These are phyloP conservation scores for Acholoe squamosa DNA, from an alignment of 2,888 invertebrate species.

Conservation along the genomic window DNA sequence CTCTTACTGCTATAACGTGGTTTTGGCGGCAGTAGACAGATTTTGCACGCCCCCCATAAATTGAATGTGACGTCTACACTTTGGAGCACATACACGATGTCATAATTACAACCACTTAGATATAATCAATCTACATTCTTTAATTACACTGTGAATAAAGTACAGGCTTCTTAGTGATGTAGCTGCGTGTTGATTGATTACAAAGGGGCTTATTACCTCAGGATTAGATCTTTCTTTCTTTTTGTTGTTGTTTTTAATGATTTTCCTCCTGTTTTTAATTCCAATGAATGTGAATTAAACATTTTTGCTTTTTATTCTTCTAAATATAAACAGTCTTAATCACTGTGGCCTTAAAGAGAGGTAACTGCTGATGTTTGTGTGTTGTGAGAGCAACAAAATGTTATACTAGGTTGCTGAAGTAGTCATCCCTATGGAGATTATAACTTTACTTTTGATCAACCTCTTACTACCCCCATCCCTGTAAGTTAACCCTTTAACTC, in stretches of 20 bases:
- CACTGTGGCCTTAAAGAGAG: too few relatives aligned
- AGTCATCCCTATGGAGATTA: too few relatives aligned
- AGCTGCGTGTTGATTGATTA: background rate
- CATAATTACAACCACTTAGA: constrained; percentile 1
- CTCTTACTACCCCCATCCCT: too few relatives aligned
- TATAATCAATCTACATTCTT: constrained; percentile 1
- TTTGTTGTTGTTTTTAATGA: background rate
- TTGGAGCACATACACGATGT: background rate
- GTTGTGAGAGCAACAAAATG: too few relatives aligned
- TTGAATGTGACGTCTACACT: background rate
- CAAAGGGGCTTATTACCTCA: background rate
- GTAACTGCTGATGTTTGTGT: too few relatives aligned
- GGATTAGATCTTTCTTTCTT: background rate
- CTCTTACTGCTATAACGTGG: background rate
- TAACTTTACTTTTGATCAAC: too few relatives aligned
- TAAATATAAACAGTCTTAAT: too few relatives aligned
- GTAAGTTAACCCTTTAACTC: too few relatives aligned
- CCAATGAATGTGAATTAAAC: too few relatives aligned
- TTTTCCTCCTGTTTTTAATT: too few relatives aligned
- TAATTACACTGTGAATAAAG: background rate
- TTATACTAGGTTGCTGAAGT: too few relatives aligned
- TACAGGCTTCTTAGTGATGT: background rate
- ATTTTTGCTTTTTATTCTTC: too few relatives aligned
- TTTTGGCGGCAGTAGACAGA: background rate
- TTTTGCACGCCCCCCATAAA: background rate